Evolutionary conservation across 2,888 invertebrate species (phyloP), one percentile per base, ranked within the genome.

Genomic region (Epiperipatus broadwayi): DNA sequence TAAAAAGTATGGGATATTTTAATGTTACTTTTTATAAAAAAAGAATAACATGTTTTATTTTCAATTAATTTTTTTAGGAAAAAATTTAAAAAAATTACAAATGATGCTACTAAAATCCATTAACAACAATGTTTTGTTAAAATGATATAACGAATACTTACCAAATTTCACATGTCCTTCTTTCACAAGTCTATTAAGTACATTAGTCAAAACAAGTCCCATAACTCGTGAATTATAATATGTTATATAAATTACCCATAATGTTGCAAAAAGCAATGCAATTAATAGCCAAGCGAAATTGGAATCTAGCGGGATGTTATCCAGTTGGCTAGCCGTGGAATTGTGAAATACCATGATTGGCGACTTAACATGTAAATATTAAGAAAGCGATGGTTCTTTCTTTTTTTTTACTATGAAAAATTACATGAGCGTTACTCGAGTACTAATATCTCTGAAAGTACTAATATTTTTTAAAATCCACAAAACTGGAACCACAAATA

Each of bases 201-300:
- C 68, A 57, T 79, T 75, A 5, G 91, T 91, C 39, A 89, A 68
- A 52, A 91, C 70, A 54, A 81, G 78, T 20, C 89, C 93, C 48
- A 85, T 70, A 3, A 93, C 72, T 44, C 91, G 71, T 38, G 87
- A 85, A 60, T 89, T 89, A 64, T 91, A 93, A 63, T 84, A 89
- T 1, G 81, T 78, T 52, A 87, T 78, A 62, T 91, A 93, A 48
- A 87, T 77, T 37, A 87, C 73, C 91, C 91, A 93, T 27, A 74
- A 67, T 54, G 83, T 77, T 16, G 80, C 79, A 44, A 78, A 75
- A 49, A 78, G 68, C 35, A 85, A 66, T 41, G 84, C 83, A 50
- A 75, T 74, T 18, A 87, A 66, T 47, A 84, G 65, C 66, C 75
- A 74, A 35, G 68, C 66, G 52, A 73, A 72, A 55, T 77, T 79